A percentile compares a stretch with the other conserved stretches of the same genome.
phyloP scores from a whole-genome alignment of 2,113 vertebrate species.

The Ciconia stormi region DNA sequence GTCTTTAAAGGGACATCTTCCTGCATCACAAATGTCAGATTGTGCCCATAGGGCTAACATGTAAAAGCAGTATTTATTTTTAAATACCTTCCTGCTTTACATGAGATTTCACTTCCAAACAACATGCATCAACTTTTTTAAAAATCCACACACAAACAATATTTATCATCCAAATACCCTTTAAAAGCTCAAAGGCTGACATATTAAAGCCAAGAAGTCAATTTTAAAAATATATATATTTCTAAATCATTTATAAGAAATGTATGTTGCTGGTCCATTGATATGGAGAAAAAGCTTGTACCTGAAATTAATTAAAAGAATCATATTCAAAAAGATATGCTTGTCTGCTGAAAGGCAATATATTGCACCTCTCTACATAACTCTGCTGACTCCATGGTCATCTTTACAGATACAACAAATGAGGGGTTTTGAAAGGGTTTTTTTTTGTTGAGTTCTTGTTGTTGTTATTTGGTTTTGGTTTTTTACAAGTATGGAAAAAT shows the following conservation, averaged over 20 bases:
- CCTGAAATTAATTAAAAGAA: conserved; percentile 14
- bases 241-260: conserved; percentile 13
- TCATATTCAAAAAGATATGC: not conserved
- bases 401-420: not conserved
- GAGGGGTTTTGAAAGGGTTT: not conserved
- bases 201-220: not conserved
- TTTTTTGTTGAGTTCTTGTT: not conserved
- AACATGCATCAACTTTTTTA: not conserved
- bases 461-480: not conserved
- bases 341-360: not conserved
- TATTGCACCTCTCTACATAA: not conserved
- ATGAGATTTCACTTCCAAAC: not conserved
- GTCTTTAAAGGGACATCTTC: not conserved
- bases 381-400: not conserved
- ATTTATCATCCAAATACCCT: conserved; percentile 7
- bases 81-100: conserved; percentile 21
- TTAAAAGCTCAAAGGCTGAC: conserved; percentile 12
- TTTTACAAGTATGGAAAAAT: not conserved
- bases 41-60: not conserved
- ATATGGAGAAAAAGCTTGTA: not conserved
- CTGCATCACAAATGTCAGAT: not conserved
- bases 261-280: not conserved
- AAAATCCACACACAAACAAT: not conserved
- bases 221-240: not conserved
- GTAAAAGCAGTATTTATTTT: conserved; percentile 41